Percentiles rank a stretch among this genome's conserved stretches.
Evolutionary conservation across 1,140 invertebrate species (phyloP).

Genomic region (Lasioglossum albipes): DNA sequence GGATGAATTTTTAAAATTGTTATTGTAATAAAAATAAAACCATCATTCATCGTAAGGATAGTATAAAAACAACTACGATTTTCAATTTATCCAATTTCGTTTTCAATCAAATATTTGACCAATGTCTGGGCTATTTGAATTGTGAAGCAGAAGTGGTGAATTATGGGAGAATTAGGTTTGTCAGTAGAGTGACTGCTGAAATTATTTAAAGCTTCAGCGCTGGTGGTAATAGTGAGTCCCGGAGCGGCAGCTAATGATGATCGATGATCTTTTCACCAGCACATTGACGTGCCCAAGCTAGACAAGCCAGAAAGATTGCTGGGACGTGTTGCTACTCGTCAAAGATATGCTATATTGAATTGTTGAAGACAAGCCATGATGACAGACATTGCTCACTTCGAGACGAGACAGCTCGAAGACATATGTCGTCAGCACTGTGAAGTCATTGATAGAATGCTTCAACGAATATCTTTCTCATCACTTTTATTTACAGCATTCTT

Average conservation of each 20-base stretch:
- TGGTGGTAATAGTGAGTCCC: not conserved
- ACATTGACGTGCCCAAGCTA: constrained; percentile 35
- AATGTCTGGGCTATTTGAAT: no score
- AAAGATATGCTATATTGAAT: constrained; percentile 50
- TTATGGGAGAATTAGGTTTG: not conserved
- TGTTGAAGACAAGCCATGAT: constrained; percentile 38
- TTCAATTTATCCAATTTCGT: no score
- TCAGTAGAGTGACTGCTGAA: not conserved
- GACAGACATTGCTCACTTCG: constrained; percentile 28
- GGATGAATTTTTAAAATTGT: no score
- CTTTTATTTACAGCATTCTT: no score
- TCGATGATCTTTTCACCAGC: constrained; percentile 64
- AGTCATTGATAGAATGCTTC: constrained; percentile 31
- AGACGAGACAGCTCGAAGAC: constrained; percentile 21
- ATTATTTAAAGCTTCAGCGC: constrained; percentile 10
- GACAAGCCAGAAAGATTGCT: constrained; percentile 18
- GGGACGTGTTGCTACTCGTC: constrained; percentile 1
- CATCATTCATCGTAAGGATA: no score
- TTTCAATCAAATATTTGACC: no score
- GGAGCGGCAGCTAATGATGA: constrained; percentile 65
- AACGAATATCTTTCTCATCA: not conserved
- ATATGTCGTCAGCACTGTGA: constrained; percentile 34
- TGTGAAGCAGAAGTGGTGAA: not conserved
- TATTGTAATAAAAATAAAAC: no score
- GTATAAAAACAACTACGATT: no score